Percentiles rank a stretch among this genome's conserved stretches.
These are phyloP conservation scores for Volucella bombylans DNA, from an alignment of 2,888 invertebrate genomes.

Conservation along the genomic window DNA sequence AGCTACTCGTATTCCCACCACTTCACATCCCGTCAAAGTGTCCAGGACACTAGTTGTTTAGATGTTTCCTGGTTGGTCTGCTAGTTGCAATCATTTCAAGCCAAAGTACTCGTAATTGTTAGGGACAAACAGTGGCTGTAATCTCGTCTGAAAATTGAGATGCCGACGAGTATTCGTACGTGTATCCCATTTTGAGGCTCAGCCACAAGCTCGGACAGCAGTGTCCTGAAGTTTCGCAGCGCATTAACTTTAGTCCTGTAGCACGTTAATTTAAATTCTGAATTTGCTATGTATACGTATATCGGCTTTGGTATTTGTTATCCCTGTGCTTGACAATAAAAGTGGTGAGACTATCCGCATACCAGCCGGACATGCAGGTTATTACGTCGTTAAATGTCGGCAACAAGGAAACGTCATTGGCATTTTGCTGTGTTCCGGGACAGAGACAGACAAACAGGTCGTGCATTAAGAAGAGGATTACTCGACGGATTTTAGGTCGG, in stretches of 20 bases:
- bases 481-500: conserved; percentile 3
- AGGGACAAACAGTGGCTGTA: conserved; percentile 56
- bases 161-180: conserved; percentile 16
- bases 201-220: conserved; percentile 38
- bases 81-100: conserved; percentile 64
- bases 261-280: conserved; percentile 60
- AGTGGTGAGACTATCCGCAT: conserved; percentile 17
- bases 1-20: conserved; percentile 2
- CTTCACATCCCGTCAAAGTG: neutral
- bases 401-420: conserved; percentile 59
- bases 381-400: conserved; percentile 50
- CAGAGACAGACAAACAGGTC: neutral
- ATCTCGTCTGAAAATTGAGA: conserved; percentile 28
- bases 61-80: conserved; percentile 36
- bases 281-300: conserved; percentile 5
- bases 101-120: conserved; percentile 68
- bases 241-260: conserved; percentile 31
- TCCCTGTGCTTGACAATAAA: conserved; percentile 21
- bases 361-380: conserved; percentile 34
- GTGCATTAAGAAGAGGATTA: conserved; percentile 15
- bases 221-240: conserved; percentile 30
- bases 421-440: conserved; percentile 7
- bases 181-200: conserved; percentile 15
- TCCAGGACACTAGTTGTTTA: conserved; percentile 4
- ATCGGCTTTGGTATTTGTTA: conserved; percentile 15